Evolutionary conservation across 2,113 vertebrate genomes (phyloP).

Genomic region (Protobothrops flavoviridis): DNA sequence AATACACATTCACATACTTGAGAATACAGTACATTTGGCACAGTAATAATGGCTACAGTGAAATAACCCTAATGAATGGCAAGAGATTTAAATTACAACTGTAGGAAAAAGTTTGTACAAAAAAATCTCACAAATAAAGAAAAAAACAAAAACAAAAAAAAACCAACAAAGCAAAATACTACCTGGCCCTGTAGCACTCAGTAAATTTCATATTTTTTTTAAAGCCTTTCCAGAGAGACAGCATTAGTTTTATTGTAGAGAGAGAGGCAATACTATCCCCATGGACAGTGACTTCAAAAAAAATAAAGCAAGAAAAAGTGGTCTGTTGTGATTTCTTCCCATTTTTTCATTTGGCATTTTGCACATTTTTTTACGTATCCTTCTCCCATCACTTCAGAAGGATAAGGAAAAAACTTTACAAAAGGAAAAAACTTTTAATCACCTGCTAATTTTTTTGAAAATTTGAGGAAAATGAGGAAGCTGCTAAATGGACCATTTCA

Average conservation of each 20-base stretch:
- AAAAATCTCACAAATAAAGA: slow-evolving; percentile 89
- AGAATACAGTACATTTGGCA: slow-evolving; percentile 99
- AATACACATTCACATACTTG: slow-evolving; percentile 96
- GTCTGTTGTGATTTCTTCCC: slow-evolving; percentile 52
- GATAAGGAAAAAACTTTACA: slow-evolving; percentile 60
- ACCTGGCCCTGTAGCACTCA: slow-evolving; percentile 65
- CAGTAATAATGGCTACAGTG: slow-evolving; percentile 88
- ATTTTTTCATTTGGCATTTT: slow-evolving; percentile 61
- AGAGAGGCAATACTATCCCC: slow-evolving; percentile 44
- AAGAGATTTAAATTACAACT: slow-evolving; percentile 85
- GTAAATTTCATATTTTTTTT: slow-evolving; percentile 80
- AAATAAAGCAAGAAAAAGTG: slow-evolving; percentile 57
- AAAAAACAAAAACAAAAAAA: background rate
- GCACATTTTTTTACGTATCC: slow-evolving; percentile 56
- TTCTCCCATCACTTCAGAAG: background rate
- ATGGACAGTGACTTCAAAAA: slow-evolving; percentile 44
- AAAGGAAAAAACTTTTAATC: slow-evolving; percentile 65
- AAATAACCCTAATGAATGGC: slow-evolving; percentile 88
- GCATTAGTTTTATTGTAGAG: slow-evolving; percentile 58
- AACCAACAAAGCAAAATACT: slow-evolving; percentile 52
- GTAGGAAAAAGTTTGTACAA: slow-evolving; percentile 84
- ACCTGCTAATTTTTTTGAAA: slow-evolving; percentile 61
- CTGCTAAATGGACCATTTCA: slow-evolving; percentile 41
- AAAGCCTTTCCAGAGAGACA: slow-evolving; percentile 68
- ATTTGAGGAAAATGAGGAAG: slow-evolving; percentile 60